Percentiles rank a stretch among this genome's conserved stretches.
Evolutionary conservation across 2,797 vertebrate genomes (phyloP).

Genomic region (Nyctibius grandis): DNA sequence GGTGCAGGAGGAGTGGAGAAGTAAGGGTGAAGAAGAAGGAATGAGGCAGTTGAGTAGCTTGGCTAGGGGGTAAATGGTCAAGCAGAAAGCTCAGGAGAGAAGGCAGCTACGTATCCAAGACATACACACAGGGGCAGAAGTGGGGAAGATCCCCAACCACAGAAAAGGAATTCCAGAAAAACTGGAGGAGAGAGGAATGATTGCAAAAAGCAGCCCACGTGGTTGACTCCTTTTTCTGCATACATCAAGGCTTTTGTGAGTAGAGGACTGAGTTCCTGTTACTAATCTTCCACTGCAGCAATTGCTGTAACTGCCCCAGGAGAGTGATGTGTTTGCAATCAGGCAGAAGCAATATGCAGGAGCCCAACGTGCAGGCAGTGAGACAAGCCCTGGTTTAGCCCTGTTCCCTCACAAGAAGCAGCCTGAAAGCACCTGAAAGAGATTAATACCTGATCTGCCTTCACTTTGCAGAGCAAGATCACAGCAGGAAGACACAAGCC

Average conservation of each 20-base stretch:
- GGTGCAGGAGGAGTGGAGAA: neutral
- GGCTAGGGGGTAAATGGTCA: fast-evolving
- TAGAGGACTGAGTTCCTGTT: neutral
- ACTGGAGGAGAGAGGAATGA: neutral
- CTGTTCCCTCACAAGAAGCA: neutral
- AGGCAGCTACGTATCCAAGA: neutral
- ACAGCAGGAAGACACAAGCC: neutral
- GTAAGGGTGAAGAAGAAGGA: neutral
- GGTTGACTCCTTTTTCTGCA: neutral
- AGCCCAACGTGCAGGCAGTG: neutral
- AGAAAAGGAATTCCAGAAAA: neutral
- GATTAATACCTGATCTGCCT: constrained; percentile 19
- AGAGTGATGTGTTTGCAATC: neutral
- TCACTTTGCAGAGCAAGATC: neutral
- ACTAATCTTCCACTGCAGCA: neutral
- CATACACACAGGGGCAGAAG: neutral
- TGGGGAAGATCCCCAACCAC: neutral
- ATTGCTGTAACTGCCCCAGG: neutral
- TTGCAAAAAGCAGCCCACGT: neutral
- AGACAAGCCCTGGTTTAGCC: neutral
- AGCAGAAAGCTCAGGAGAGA: neutral
- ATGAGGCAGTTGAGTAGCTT: neutral
- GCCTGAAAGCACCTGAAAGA: neutral
- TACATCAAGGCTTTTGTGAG: neutral
- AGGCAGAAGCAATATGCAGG: neutral